phyloP scores from a whole-genome alignment of 2,888 invertebrate species.

The Philereme transversata region DNA sequence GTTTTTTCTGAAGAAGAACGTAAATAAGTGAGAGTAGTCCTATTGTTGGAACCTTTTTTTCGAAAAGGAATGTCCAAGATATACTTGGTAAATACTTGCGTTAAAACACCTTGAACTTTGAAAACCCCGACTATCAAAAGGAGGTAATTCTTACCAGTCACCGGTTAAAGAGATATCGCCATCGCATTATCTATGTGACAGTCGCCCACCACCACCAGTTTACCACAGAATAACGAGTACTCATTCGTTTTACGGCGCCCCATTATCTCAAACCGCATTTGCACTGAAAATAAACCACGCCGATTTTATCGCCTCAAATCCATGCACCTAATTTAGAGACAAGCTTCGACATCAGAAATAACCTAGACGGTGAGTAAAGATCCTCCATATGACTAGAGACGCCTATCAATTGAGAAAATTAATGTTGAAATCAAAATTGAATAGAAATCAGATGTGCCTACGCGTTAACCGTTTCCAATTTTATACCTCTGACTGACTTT shows the following conservation, averaged over 20 bases:
- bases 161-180: constrained; percentile 69
- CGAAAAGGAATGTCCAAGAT: too few relatives aligned
- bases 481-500: too few relatives aligned
- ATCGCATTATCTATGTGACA: constrained; percentile 62
- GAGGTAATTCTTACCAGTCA: constrained; percentile 55
- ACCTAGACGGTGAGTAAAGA: constrained; percentile 5
- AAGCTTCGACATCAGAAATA: constrained; percentile 21
- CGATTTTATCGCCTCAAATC: constrained; percentile 47
- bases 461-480: not conserved
- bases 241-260: constrained; percentile 61
- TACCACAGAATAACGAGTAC: constrained; percentile 37
- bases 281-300: constrained; percentile 71
- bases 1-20: too few relatives aligned
- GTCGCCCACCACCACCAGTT: constrained; percentile 60
- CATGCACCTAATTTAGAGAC: constrained; percentile 20
- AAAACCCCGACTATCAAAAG: not conserved
- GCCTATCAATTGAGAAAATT: not conserved
- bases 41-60: too few relatives aligned
- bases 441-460: constrained; percentile 1
- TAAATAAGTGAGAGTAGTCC: too few relatives aligned
- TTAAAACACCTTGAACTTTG: too few relatives aligned
- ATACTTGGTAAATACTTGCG: too few relatives aligned
- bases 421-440: not conserved
- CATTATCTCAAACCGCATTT: constrained; percentile 73
- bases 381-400: constrained; percentile 10